Evolutionary conservation across 2,888 invertebrate species (phyloP).

Genomic region (Hirtodrosophila duncani): DNA sequence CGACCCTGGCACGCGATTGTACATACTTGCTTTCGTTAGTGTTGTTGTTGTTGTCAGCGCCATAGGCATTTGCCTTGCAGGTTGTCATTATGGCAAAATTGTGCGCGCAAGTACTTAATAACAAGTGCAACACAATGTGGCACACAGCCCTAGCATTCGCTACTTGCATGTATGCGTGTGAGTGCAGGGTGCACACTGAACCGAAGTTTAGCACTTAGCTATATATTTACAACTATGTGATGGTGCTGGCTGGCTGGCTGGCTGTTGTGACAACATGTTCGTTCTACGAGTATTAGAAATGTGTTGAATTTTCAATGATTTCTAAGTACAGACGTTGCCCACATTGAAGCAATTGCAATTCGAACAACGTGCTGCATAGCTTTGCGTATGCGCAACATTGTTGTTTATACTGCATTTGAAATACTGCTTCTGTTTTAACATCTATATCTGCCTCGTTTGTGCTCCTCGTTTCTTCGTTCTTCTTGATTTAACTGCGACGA

Average conservation of each 20-base stretch:
- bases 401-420: slow-evolving; percentile 28
- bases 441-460: too few relatives aligned
- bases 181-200: not conserved
- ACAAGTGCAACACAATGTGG: slow-evolving; percentile 70
- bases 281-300: slow-evolving; percentile 67
- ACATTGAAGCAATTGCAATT: slow-evolving; percentile 35
- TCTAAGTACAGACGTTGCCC: slow-evolving; percentile 50
- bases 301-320: slow-evolving; percentile 71
- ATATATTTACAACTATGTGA: slow-evolving; percentile 37
- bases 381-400: slow-evolving; percentile 38
- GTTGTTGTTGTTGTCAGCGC: slow-evolving; percentile 19
- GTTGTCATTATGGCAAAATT: slow-evolving; percentile 69
- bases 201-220: not conserved
- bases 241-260: too few relatives aligned
- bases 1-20: slow-evolving; percentile 66
- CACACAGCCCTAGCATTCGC: slow-evolving; percentile 32
- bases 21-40: slow-evolving; percentile 5
- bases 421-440: too few relatives aligned
- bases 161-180: not conserved
- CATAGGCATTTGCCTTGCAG: slow-evolving; percentile 68
- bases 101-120: slow-evolving; percentile 68
- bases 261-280: slow-evolving; percentile 53
- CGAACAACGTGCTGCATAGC: slow-evolving; percentile 8
- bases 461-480: not conserved
- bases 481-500: not conserved